A percentile compares a stretch with the other conserved stretches of the same genome.
phyloP scores from a whole-genome alignment of 2,113 vertebrate genomes.

The Mellivora capensis region DNA sequence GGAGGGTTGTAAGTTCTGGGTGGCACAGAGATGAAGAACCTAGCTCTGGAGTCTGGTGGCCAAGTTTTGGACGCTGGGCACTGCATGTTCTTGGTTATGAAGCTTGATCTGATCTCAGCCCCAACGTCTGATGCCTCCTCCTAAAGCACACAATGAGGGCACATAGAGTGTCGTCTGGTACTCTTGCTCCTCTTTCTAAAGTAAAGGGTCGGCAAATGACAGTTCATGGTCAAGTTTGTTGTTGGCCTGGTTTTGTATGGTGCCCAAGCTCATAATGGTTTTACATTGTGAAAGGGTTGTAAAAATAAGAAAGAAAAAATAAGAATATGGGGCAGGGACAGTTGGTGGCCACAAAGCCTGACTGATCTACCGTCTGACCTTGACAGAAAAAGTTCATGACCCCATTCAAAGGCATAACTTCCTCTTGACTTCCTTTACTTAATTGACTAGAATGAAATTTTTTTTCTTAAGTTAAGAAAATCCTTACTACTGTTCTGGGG shows the following conservation, averaged over 20 bases:
- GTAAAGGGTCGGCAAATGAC: neutral
- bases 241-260: neutral
- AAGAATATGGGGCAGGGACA: neutral
- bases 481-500: neutral
- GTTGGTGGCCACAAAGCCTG: no score
- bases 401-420: neutral
- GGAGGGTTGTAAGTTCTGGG: accelerated
- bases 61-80: no score
- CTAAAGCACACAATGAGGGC: neutral
- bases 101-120: neutral
- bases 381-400: neutral
- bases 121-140: neutral
- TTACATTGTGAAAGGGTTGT: neutral
- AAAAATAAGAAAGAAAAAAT: neutral
- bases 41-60: neutral
- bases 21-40: neutral
- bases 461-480: neutral
- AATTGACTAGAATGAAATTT: neutral
- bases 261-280: neutral
- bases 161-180: neutral
- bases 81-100: neutral
- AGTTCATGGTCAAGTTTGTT: neutral
- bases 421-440: neutral
- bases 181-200: neutral
- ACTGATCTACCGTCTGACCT: neutral